Evolutionary conservation across 2,797 vertebrate genomes (phyloP), one percentile per base, ranked within the genome.

Genomic region (Miichthys miiuy): DNA sequence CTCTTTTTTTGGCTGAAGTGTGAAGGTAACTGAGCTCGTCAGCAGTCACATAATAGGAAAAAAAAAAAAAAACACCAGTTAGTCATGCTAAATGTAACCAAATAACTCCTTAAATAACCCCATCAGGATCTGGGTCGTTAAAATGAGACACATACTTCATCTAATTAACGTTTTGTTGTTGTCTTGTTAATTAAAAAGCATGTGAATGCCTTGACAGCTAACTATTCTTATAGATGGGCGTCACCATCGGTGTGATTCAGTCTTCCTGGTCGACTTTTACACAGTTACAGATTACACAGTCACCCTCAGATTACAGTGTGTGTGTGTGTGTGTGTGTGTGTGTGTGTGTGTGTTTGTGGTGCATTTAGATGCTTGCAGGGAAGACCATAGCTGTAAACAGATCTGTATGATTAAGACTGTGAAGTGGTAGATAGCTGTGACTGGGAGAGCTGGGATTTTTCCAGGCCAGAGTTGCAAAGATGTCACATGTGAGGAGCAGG

Each of bases 141-240:
- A 16, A 7, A 20, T 27, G 2, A 0, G 12, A 34, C 3, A n/a
- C 1, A 25, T 4, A 20, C 34, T 38, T 38, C 34, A 7, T 23
- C 11, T 7, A 14, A 52, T 1, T 20, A 5, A n/a, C 5, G 17
- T 17, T 6, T 25, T 18, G 17, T 27, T 47, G 9, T 10, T 18
- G 10, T 38, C 0, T 0, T 30, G 6, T 52, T 38, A 21, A 10
- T 27, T 50, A 11, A 66, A 51, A 70, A 23, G 1, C 2, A 5
- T 46, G 7, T 0, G 4, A 27, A 23, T 38, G 23, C 44, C 17
- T 42, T 5, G 5, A n/a, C 1, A 55, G 30, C 25, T 23, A 51
- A 3, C 44, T 13, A 4, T 2, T 63, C 20, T 55, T n/a, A 9
- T 38, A 62, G 7, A 85, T 75, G 83, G 80, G 80, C 80, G 85